phyloP scores from a whole-genome alignment of 2,888 invertebrate species.

The Melanotus villosus region DNA sequence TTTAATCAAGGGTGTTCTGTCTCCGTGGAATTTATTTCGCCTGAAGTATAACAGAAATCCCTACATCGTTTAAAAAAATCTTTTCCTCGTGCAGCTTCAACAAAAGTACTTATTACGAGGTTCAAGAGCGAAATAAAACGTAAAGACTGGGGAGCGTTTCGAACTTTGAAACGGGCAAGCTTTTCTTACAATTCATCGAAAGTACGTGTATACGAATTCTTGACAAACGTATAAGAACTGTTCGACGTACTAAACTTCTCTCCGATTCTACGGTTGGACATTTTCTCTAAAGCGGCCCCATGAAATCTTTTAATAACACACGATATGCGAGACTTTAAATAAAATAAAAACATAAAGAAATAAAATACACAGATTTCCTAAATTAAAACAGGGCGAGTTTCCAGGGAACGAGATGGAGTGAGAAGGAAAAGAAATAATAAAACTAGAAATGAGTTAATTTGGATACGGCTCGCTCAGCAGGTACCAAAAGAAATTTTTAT shows the following conservation, averaged over 20 bases:
- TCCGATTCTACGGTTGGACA: neutral
- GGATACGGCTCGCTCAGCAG: constrained; percentile 11
- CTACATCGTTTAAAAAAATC: constrained; percentile 14
- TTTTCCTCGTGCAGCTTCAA: constrained; percentile 10
- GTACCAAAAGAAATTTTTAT: constrained; percentile 1
- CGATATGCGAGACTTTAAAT: neutral
- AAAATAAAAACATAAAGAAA: neutral
- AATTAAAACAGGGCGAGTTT: constrained; percentile 1
- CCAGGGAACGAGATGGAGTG: neutral
- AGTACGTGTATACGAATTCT: constrained; percentile 2
- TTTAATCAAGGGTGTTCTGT: neutral
- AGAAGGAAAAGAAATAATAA: neutral
- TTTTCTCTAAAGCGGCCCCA: neutral
- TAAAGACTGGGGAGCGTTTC: constrained; percentile 6
- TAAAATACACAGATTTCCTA: neutral
- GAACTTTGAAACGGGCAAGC: constrained; percentile 7
- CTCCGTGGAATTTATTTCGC: constrained; percentile 1
- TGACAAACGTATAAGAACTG: neutral
- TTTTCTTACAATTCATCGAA: constrained; percentile 18
- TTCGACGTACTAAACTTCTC: too few species aligned
- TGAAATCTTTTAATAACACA: neutral
- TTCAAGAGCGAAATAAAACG: constrained; percentile 17
- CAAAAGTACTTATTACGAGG: constrained; percentile 18
- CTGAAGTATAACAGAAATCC: constrained; percentile 4
- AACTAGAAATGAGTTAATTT: constrained; percentile 15